Evolutionary conservation across 2,888 invertebrate species (phyloP).

Genomic region (Caenorhabditis macrosperma): DNA sequence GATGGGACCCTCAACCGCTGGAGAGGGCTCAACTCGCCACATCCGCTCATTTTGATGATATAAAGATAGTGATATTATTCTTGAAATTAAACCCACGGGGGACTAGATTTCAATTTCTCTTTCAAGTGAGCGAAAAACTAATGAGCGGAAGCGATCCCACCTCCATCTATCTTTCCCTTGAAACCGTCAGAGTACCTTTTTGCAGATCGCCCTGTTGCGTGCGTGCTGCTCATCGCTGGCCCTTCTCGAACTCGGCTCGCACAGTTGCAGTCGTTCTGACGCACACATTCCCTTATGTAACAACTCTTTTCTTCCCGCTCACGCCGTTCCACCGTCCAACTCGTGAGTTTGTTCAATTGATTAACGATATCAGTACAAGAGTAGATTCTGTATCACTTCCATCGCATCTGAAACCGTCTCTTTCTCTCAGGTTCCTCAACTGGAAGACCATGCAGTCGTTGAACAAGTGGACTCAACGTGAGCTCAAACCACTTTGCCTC

Average conservation of each 20-base stretch:
- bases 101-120: no score
- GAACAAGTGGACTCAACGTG: constrained; percentile 66
- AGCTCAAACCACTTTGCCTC: constrained; percentile 67
- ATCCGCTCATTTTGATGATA: no score
- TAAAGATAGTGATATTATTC: no score
- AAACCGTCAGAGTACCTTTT: not conserved
- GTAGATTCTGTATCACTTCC: not conserved
- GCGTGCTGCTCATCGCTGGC: constrained; percentile 71
- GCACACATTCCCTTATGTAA: constrained; percentile 60
- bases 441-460: constrained; percentile 69
- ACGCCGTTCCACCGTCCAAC: constrained; percentile 58
- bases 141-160: not conserved
- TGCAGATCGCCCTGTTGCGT: constrained; percentile 66
- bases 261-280: constrained; percentile 33
- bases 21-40: no score
- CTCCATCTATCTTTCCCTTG: not conserved
- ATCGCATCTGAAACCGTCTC: not conserved
- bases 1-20: no score
- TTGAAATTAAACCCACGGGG: no score
- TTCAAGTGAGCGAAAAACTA: no score
- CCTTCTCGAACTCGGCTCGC: constrained; percentile 68
- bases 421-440: constrained; percentile 69
- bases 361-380: not conserved
- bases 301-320: constrained; percentile 58
- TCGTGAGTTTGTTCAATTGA: constrained; percentile 35